These are phyloP conservation scores for Phalacrocorax pelagicus DNA, from an alignment of 2,113 vertebrate genomes.

Conservation along the genomic window DNA sequence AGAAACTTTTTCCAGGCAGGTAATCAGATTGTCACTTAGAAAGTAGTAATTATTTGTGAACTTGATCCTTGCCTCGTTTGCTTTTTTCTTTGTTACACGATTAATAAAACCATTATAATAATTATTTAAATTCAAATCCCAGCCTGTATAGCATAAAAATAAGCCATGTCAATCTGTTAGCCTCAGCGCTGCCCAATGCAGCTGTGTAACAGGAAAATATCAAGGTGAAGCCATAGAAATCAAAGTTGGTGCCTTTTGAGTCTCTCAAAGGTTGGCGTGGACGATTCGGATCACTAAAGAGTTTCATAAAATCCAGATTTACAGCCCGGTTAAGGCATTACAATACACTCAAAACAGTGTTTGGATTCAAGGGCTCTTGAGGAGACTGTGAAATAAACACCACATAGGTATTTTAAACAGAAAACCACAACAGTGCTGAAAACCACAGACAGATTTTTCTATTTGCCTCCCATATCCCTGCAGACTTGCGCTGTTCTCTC, in stretches of 20 bases:
- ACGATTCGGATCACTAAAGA: not conserved
- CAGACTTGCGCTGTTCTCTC: not conserved
- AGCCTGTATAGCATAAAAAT: not conserved
- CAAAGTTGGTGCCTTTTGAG: not conserved
- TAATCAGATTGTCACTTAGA: not conserved
- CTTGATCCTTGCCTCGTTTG: not conserved
- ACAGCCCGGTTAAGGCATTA: not conserved
- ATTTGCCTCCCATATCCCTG: not conserved
- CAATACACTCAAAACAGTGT: not conserved
- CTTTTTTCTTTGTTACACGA: not conserved
- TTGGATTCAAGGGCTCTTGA: not conserved
- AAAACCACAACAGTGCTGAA: not conserved
- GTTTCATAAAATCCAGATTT: not conserved
- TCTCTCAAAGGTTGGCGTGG: not conserved
- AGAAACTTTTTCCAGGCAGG: not conserved
- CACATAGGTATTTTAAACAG: not conserved
- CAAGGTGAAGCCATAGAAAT: not conserved
- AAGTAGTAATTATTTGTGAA: not conserved
- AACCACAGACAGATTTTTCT: fast-evolving
- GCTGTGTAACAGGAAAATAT: not conserved
- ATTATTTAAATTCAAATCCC: not conserved
- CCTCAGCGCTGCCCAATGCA: not conserved
- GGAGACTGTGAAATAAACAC: not conserved
- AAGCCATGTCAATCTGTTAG: not conserved
- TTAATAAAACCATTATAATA: not conserved